These are phyloP conservation scores for Drosophila equinoxialis DNA, from an alignment of 1,140 invertebrate species.

Conservation along the genomic window DNA sequence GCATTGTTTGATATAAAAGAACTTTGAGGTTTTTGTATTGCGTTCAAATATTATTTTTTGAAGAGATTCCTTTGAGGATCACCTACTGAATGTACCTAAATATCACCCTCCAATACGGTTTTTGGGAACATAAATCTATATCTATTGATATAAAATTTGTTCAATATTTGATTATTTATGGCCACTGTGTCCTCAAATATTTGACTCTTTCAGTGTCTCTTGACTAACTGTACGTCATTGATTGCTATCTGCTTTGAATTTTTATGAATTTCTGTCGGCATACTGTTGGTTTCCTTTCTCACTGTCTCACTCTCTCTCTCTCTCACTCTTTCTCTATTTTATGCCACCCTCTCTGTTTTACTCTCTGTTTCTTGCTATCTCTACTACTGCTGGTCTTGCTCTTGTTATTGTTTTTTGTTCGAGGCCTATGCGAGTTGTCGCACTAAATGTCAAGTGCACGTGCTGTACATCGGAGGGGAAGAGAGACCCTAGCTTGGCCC, in stretches of 20 bases:
- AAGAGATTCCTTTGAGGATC: no score
- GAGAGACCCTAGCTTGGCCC: slow-evolving; percentile 37
- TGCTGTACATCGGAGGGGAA: slow-evolving; percentile 42
- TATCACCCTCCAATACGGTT: no score
- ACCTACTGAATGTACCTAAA: no score
- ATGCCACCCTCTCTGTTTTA: not conserved
- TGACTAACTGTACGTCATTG: slow-evolving; percentile 47
- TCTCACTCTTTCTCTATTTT: not conserved
- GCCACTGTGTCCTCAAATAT: slow-evolving; percentile 1
- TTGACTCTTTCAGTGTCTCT: slow-evolving; percentile 3
- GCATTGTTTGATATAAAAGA: no score
- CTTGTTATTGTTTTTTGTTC: slow-evolving; percentile 47
- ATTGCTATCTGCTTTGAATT: slow-evolving; percentile 72
- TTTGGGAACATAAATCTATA: no score
- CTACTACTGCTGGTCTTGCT: slow-evolving; percentile 12
- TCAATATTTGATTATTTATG: not conserved
- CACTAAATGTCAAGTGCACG: slow-evolving; percentile 79
- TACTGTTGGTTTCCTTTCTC: slow-evolving; percentile 1
- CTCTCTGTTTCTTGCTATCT: slow-evolving; percentile 22
- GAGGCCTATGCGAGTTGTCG: slow-evolving; percentile 39
- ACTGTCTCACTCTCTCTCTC: not conserved
- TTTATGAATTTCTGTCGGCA: slow-evolving; percentile 52
- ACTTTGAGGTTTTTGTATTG: no score
- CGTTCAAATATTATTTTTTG: no score
- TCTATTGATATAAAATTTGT: no score